phyloP scores from a whole-genome alignment of 2,113 vertebrate species.

The Galemys pyrenaicus region DNA sequence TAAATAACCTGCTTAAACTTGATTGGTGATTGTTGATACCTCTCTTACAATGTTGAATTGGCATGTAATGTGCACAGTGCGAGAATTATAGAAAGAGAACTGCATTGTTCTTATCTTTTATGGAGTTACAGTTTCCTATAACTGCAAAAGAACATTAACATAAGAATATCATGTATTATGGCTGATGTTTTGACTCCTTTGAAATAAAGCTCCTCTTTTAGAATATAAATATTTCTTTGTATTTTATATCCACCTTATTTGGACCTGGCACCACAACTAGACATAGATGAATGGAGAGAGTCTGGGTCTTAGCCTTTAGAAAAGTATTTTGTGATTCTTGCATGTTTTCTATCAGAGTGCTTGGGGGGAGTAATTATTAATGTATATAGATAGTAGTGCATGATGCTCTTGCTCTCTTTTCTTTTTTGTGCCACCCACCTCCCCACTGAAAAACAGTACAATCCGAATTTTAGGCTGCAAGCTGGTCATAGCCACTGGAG shows the following conservation, averaged over 20 bases:
- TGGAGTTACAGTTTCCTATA: neutral
- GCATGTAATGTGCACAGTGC: rapidly evolving
- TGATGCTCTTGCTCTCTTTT: slow-evolving; percentile 63
- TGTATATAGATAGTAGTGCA: slow-evolving; percentile 67
- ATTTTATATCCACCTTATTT: slow-evolving; percentile 16
- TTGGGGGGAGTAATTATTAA: slow-evolving; percentile 74
- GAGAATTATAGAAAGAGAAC: neutral
- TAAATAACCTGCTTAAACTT: slow-evolving; percentile 20
- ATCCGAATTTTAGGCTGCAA: slow-evolving; percentile 48
- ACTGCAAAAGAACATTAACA: neutral
- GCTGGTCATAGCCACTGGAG: slow-evolving; percentile 15
- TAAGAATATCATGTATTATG: neutral
- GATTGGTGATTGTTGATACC: slow-evolving; percentile 6
- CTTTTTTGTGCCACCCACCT: slow-evolving; percentile 66
- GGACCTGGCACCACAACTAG: neutral
- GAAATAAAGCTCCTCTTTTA: slow-evolving; percentile 21
- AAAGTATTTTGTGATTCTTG: slow-evolving; percentile 60
- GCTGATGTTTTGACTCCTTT: neutral
- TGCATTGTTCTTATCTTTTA: slow-evolving; percentile 36
- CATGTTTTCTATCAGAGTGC: slow-evolving; percentile 74
- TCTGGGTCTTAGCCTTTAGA: neutral
- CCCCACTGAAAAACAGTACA: slow-evolving; percentile 74
- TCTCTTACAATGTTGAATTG: slow-evolving; percentile 2
- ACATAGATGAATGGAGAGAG: neutral
- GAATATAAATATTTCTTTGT: slow-evolving; percentile 20